These are phyloP conservation scores for Amaurobius ferox DNA, from an alignment of 2,888 invertebrate species.

Conservation along the genomic window DNA sequence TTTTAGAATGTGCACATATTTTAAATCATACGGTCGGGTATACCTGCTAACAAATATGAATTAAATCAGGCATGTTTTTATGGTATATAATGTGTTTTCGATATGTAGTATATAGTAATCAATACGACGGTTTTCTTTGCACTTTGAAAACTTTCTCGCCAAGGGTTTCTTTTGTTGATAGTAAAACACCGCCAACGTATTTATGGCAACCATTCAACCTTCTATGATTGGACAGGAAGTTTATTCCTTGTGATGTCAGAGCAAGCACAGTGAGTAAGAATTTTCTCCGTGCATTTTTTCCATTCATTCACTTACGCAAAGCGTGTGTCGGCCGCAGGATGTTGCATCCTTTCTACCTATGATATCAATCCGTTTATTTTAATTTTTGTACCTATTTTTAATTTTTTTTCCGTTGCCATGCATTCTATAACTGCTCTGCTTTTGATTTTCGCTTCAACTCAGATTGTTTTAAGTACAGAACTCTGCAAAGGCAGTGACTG, in stretches of 20 bases:
- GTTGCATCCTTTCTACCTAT: not conserved
- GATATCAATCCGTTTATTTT: not conserved
- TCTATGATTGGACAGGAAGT: constrained; percentile 42
- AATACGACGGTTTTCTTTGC: too few species aligned
- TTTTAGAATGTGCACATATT: too few species aligned
- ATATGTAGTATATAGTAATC: too few species aligned
- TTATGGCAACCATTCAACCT: constrained; percentile 9
- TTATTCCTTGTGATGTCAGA: constrained; percentile 30
- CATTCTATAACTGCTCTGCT: not conserved
- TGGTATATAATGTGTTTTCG: too few species aligned
- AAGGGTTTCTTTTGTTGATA: too few species aligned
- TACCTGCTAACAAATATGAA: too few species aligned
- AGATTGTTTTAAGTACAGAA: constrained; percentile 11
- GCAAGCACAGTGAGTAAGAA: constrained; percentile 22
- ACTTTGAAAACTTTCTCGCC: not conserved
- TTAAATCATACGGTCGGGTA: too few species aligned
- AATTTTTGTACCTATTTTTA: not conserved
- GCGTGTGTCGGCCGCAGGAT: not conserved
- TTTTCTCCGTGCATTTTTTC: not conserved
- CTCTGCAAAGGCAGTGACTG: constrained; percentile 36
- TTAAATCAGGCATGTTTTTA: too few species aligned
- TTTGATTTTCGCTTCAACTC: not conserved
- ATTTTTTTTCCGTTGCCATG: not conserved
- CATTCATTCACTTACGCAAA: not conserved
- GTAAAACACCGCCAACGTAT: too few species aligned